Evolutionary conservation across 2,888 invertebrate species (phyloP), one percentile per base, ranked within the genome.

Genomic region (Phengaris alcon): DNA sequence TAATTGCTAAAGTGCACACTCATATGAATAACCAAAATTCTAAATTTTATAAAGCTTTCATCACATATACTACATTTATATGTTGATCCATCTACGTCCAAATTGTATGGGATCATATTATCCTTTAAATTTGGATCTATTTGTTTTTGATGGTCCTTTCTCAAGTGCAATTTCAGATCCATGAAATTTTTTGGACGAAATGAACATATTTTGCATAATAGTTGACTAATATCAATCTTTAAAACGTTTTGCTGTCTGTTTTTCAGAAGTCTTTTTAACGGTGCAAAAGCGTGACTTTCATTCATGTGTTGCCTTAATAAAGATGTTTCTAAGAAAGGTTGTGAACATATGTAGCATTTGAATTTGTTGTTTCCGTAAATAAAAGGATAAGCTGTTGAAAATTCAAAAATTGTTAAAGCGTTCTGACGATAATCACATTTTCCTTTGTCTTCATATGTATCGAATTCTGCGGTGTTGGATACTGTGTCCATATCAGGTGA

Each of bases 1-100:
- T 93, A 93, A 78, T 93, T 93, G 74, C 88, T 93, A 70, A 93
- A 93, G 76, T 93, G 93, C 0, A 89, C 90, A 76, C 91, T 93
- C 93, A 93, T 93, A 73, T 93, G 93, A 3, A 93, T 92, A 0
- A 93, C 93, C 35, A 93, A 81, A 64, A 89, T 88, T 3, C 93
- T 82, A 0, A 93, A 85, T 87, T 93, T 93, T 51, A 91, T 88
- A 72, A 93, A 93, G 6, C 79, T 84, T 73, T 90, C 84, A 0
- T 88, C 84, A 76, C 93, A 93, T 35, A 93, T 84, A 0, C 90
- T 91, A 77, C 93, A 93, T 77, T 84, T 86, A 77, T 89, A 92
- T 0, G 86, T 84, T 2, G 86, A 88, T 0, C 85, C 86, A 0
- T 81, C 79, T 0, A 84, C 79, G 9, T 88, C 87, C 0, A 93